phyloP scores from a whole-genome alignment of 2,113 vertebrate genomes.

The Pimephales promelas region DNA sequence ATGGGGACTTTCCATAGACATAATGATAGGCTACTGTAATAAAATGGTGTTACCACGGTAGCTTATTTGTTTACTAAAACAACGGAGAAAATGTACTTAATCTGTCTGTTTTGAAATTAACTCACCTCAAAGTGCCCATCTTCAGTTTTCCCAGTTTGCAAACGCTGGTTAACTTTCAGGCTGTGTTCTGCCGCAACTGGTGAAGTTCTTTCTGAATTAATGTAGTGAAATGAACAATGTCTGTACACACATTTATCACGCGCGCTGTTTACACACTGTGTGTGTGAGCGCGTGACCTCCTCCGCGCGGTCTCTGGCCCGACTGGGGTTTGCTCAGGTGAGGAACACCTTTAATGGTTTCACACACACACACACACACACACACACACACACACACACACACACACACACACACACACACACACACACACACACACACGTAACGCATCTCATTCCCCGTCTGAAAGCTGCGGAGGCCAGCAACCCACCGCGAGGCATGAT shows the following conservation, averaged over 20 bases:
- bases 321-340: constrained; percentile 74
- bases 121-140: background rate
- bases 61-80: background rate
- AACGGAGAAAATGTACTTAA: background rate
- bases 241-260: constrained; percentile 62
- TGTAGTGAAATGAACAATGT: constrained; percentile 65
- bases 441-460: constrained; percentile 50
- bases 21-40: too few species aligned
- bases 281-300: constrained; percentile 70
- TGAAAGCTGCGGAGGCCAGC: constrained; percentile 42
- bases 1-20: too few species aligned
- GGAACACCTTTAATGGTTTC: constrained; percentile 48
- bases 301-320: constrained; percentile 71
- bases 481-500: constrained; percentile 49
- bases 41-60: background rate
- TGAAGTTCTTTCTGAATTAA: constrained; percentile 52
- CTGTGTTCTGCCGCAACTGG: background rate
- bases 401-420: too few species aligned
- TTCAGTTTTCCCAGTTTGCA: too few species aligned
- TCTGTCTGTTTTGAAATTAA: background rate
- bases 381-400: too few species aligned
- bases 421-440: constrained; percentile 37
- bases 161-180: background rate
- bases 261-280: constrained; percentile 63
- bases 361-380: constrained; percentile 17